Evolutionary conservation across 2,888 invertebrate genomes (phyloP), one percentile per base, ranked within the genome.

Genomic region (Copidosoma aretas): DNA sequence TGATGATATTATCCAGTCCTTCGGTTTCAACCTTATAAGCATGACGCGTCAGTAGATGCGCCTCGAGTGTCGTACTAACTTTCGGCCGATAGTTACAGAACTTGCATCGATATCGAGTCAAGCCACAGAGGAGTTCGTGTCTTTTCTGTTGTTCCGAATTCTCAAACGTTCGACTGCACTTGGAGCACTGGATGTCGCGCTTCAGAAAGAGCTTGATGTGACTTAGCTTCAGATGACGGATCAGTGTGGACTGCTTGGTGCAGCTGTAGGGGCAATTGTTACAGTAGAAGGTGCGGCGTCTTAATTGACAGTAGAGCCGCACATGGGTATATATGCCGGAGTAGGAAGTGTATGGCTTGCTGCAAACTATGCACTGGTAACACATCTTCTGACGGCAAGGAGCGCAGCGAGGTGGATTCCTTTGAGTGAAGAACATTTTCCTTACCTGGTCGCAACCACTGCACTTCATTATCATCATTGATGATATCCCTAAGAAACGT

Each of bases 361-460:
- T 57, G 10, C 70, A 70, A 3, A 70, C 52, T 2, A 21, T 17
- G n/a, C 70, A 70, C 17, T 67, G 61, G 19, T 41, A 70, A 1
- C 5, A n/a, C 67, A 67, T 70, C 5, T 39, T 14, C 0, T 22
- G 17, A n/a, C 64, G 58, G n/a, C 70, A 67, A 1, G 24, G 60
- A 0, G 12, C 22, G 10, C 70, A 67, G 3, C 10, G 57, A 17
- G 22, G 51, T 14, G 3, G 8, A 2, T 43, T 22, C 1, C 25
- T 49, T 10, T 46, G 43, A 46, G 43, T 32, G 32, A 32, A 32
- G 8, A 32, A 32, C 32, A 32, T 32, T 46, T 46, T 46, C 3
- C 12, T 14, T 12, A 46, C 46, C 17, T 2, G 17, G 24, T 1
- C n/a, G 14, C 5, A 57, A 15, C 10, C 58, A 57, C 5, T 65